These are phyloP conservation scores for Serrognathus titanus DNA, from an alignment of 2,888 invertebrate species.

Conservation along the genomic window DNA sequence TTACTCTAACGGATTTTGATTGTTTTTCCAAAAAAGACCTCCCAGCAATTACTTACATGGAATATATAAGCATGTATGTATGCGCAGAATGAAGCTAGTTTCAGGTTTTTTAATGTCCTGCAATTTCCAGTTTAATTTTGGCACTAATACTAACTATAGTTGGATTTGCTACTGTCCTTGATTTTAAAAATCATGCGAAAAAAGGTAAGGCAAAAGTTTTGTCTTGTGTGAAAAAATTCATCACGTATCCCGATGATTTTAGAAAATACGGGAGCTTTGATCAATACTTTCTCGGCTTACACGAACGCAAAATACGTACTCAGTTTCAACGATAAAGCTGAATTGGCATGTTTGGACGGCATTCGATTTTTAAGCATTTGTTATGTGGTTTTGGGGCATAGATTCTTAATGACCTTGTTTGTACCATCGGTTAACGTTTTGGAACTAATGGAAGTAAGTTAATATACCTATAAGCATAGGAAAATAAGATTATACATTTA, in stretches of 20 bases:
- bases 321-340: conserved; percentile 17
- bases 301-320: conserved; percentile 29
- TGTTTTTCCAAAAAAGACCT: conserved; percentile 34
- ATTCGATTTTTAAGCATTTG: conserved; percentile 51
- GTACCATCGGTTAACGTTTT: conserved; percentile 42
- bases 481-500: too few relatives aligned
- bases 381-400: conserved; percentile 51
- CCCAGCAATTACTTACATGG: conserved; percentile 28
- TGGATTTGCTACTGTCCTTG: too few relatives aligned
- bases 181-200: not conserved
- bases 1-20: conserved; percentile 32
- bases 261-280: conserved; percentile 6
- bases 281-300: conserved; percentile 30
- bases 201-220: not conserved
- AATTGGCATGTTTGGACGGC: conserved; percentile 48
- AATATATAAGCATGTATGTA: conserved; percentile 36
- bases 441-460: conserved; percentile 43
- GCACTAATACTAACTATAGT: not conserved
- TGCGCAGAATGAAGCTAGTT: not conserved
- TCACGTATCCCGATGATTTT: not conserved
- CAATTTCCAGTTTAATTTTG: not conserved
- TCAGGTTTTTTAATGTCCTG: not conserved
- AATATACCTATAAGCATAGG: too few relatives aligned
- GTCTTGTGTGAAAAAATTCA: not conserved
- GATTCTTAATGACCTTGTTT: conserved; percentile 40